Conservation (phyloP, 2,888 invertebrate species). For the Coecobrya sp. region DNA sequence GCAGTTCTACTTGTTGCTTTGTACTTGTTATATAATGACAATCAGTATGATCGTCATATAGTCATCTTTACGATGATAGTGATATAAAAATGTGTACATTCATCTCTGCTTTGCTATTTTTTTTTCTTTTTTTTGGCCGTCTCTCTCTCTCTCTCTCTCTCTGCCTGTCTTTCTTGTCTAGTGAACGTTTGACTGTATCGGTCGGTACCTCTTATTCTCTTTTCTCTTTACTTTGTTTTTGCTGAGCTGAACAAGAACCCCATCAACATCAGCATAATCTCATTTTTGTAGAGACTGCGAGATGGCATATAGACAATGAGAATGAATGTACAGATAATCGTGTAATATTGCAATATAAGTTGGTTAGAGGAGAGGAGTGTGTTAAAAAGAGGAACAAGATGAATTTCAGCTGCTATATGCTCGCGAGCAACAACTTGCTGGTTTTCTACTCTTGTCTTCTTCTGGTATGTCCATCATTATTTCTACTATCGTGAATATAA, state of each 20-base stretch:
- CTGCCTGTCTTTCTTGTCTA: background rate
- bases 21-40: background rate
- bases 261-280: background rate
- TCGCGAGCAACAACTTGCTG: background rate
- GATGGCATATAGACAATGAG: background rate
- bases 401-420: background rate
- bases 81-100: background rate
- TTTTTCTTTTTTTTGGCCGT: background rate
- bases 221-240: background rate
- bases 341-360: conserved; percentile 1
- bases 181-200: background rate
- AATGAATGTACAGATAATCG: background rate
- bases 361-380: background rate
- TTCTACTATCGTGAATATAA: background rate
- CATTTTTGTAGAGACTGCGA: background rate
- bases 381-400: background rate
- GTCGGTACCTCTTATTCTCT: conserved; percentile 5
- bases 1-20: conserved; percentile 32
- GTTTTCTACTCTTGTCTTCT: background rate
- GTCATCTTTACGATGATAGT: background rate
- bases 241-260: background rate
- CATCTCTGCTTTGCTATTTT: background rate
- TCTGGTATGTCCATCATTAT: background rate
- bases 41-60: background rate
- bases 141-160: background rate